A percentile compares a stretch with the other conserved stretches of the same genome.
These are phyloP conservation scores for Hippocampus zosterae DNA, from an alignment of 2,113 vertebrate genomes.

Conservation along the genomic window DNA sequence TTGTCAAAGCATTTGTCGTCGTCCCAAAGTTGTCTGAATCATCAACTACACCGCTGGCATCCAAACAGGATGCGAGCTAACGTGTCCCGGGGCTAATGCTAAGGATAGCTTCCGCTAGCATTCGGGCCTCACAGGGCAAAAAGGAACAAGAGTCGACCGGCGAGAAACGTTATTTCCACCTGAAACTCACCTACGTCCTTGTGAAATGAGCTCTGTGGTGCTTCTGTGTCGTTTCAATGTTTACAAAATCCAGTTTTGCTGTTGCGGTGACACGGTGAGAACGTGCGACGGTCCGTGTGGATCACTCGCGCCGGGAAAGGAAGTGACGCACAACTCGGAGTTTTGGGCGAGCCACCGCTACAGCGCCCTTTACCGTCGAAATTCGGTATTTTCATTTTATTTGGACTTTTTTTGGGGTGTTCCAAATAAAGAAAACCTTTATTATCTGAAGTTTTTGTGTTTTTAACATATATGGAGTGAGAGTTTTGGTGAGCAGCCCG, in stretches of 20 bases:
- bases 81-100: conserved; percentile 23
- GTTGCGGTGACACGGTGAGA: conserved; percentile 22
- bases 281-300: conserved; percentile 33
- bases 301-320: conserved; percentile 50
- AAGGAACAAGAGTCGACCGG: fast-evolving
- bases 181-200: conserved; percentile 44
- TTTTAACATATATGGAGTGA: no score
- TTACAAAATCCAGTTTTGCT: conserved; percentile 65
- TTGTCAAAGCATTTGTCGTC: no score
- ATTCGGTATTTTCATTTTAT: background rate
- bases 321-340: conserved; percentile 14
- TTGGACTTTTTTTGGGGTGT: no score
- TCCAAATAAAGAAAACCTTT: no score
- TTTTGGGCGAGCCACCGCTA: background rate
- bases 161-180: fast-evolving
- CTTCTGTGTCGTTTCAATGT: background rate
- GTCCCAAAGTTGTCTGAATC: no score
- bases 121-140: conserved; percentile 13
- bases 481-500: no score
- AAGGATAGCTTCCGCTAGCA: conserved; percentile 33
- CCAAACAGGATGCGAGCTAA: background rate
- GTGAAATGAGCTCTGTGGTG: background rate
- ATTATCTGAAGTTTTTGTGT: no score
- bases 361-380: background rate
- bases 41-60: background rate